Percentiles rank a stretch among this genome's conserved stretches.
These are phyloP conservation scores for Mesaphorura yosii DNA, from an alignment of 1,140 invertebrate species.

Conservation along the genomic window DNA sequence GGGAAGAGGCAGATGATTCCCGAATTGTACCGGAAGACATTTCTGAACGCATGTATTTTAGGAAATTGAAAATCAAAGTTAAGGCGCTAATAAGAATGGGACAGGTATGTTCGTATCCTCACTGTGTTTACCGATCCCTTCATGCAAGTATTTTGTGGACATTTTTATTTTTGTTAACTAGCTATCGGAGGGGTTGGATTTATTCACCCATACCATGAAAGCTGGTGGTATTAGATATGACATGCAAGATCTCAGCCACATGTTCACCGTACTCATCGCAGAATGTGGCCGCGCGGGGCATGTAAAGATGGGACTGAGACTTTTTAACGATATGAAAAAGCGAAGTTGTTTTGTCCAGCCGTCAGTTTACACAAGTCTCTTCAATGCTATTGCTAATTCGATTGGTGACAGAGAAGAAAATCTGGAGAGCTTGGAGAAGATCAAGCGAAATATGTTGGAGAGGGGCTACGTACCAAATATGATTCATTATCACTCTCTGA, in stretches of 20 bases:
- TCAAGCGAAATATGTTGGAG: constrained; percentile 54
- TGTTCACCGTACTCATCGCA: constrained; percentile 67
- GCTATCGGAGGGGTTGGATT: constrained; percentile 22
- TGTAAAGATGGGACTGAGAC: constrained; percentile 66
- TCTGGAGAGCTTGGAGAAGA: constrained; percentile 48
- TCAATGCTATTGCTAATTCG: constrained; percentile 76
- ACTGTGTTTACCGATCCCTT: neutral
- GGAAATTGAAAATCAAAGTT: constrained; percentile 11
- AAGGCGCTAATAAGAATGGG: constrained; percentile 4
- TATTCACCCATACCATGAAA: constrained; percentile 10
- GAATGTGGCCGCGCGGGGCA: constrained; percentile 67
- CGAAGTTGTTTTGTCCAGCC: constrained; percentile 51
- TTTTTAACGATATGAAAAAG: constrained; percentile 72
- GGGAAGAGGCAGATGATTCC: constrained; percentile 16
- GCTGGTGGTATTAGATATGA: constrained; percentile 22
- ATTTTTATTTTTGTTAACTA: constrained; percentile 2
- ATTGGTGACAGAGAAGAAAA: constrained; percentile 50
- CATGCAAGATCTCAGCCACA: constrained; percentile 39
- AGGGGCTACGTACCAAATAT: constrained; percentile 57
- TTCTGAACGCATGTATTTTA: constrained; percentile 10
- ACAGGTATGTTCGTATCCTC: constrained; percentile 4
- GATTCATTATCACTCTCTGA: constrained; percentile 72
- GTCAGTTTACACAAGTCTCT: constrained; percentile 66
- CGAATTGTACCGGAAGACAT: constrained; percentile 11
- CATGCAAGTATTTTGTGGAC: neutral